Evolutionary conservation across 2,113 vertebrate species (phyloP).

Genomic region (Poecile atricapillus): DNA sequence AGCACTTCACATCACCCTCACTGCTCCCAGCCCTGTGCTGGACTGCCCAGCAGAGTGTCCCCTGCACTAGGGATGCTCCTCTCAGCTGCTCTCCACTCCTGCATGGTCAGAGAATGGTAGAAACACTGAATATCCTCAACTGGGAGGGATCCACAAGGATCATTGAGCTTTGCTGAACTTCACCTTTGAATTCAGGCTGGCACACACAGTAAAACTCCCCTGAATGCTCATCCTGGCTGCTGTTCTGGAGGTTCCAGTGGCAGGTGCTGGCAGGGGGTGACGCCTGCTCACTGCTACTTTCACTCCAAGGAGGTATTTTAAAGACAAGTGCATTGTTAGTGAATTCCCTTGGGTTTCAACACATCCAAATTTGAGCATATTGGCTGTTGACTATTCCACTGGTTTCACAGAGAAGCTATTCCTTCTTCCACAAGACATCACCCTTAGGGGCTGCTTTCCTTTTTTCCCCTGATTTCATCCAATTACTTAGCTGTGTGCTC

Average conservation of each 20-base stretch:
- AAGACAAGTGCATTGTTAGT: not conserved
- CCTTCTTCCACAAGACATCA: not conserved
- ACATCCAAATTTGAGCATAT: not conserved
- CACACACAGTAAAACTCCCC: fast-evolving
- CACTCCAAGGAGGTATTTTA: not conserved
- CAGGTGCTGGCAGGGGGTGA: not conserved
- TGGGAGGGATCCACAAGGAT: not conserved
- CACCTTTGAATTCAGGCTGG: fast-evolving
- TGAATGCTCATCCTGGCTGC: fast-evolving
- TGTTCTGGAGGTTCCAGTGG: not conserved
- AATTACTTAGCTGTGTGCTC: constrained; percentile 59
- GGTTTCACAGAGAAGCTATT: not conserved
- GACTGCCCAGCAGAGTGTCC: not conserved
- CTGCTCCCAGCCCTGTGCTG: not conserved
- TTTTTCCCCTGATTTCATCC: constrained; percentile 51
- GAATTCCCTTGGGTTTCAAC: not conserved
- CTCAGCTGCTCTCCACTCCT: not conserved
- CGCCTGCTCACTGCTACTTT: not conserved
- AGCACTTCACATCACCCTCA: fast-evolving
- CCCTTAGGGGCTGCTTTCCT: constrained; percentile 29
- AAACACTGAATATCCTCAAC: not conserved
- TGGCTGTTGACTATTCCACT: not conserved
- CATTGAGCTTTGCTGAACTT: not conserved
- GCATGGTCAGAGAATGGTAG: fast-evolving
- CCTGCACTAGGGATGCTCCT: not conserved